Evolutionary conservation across 2,113 vertebrate species (phyloP).

Genomic region (Sander vitreus): DNA sequence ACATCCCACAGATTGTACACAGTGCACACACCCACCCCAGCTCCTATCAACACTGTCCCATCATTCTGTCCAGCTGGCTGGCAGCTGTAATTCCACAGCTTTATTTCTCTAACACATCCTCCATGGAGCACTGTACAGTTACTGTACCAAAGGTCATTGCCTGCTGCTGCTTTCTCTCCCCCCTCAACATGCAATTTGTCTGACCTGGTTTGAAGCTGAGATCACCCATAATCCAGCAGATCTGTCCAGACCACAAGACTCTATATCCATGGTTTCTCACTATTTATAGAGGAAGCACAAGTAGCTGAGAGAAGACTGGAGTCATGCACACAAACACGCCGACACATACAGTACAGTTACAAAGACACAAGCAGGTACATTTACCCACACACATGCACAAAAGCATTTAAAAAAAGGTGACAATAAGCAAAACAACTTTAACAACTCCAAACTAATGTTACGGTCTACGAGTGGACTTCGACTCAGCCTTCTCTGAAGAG

Average conservation of each 20-base stretch:
- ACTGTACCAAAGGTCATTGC: conserved; percentile 78
- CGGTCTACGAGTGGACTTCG: conserved; percentile 45
- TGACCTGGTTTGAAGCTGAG: conserved; percentile 60
- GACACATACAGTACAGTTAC: not conserved
- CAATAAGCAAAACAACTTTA: not conserved
- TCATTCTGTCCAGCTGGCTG: conserved; percentile 58
- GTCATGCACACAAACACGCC: conserved; percentile 16
- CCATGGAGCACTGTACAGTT: conserved; percentile 50
- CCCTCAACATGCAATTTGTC: conserved; percentile 57
- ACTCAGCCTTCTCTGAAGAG: conserved; percentile 41
- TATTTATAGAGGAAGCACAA: conserved; percentile 56
- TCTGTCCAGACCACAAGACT: conserved; percentile 47
- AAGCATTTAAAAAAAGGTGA: conserved; percentile 10
- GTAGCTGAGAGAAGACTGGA: not conserved
- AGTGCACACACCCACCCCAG: conserved; percentile 3
- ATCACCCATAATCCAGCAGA: conserved; percentile 69
- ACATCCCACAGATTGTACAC: conserved; percentile 14
- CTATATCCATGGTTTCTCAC: conserved; percentile 19
- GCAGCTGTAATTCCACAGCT: conserved; percentile 76
- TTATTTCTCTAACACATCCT: conserved; percentile 67
- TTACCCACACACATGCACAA: not conserved
- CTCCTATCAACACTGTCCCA: conserved; percentile 25
- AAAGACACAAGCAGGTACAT: conserved; percentile 5
- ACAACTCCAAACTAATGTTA: conserved; percentile 16
- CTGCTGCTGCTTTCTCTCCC: conserved; percentile 44